Percentiles rank a stretch among this genome's conserved stretches.
phyloP scores from a whole-genome alignment of 2,113 vertebrate genomes.

The Pagrus major region DNA sequence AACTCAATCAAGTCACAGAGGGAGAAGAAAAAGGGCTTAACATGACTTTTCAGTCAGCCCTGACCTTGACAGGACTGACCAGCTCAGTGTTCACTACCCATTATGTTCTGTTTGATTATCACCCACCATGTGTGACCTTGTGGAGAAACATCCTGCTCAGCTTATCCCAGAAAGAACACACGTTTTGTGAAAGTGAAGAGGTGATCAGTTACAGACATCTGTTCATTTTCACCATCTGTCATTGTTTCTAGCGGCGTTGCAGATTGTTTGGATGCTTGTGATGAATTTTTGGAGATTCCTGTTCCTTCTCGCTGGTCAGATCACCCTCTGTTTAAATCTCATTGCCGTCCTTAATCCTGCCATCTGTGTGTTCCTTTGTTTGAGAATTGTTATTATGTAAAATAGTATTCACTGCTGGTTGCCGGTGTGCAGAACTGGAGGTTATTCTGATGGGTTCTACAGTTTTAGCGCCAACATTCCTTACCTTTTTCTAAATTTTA shows the following conservation, averaged over 20 bases:
- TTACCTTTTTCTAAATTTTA: background rate
- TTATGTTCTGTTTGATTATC: background rate
- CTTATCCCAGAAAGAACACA: background rate
- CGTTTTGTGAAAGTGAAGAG: background rate
- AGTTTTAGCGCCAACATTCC: background rate
- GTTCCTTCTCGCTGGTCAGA: background rate
- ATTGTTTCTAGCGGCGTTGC: background rate
- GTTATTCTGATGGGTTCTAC: conserved; percentile 2
- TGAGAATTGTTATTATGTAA: conserved; percentile 30
- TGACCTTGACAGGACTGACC: background rate
- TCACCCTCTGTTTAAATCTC: background rate
- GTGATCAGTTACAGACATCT: conserved; percentile 42
- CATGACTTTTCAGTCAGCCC: background rate
- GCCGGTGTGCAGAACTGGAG: conserved; percentile 1
- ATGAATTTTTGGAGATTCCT: conserved; percentile 25
- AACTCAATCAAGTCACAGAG: conserved; percentile 42
- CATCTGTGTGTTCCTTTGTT: conserved; percentile 46
- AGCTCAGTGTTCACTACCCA: background rate
- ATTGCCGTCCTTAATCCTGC: conserved; percentile 32
- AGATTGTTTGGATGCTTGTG: conserved; percentile 37
- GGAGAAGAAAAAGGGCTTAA: conserved; percentile 20
- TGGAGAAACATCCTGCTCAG: background rate
- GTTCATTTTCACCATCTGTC: conserved; percentile 46
- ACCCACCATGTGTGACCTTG: conserved; percentile 3
- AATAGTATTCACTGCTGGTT: background rate